Evolutionary conservation across 2,797 vertebrate species (phyloP).

Genomic region (Pseudopleuronectes americanus): DNA sequence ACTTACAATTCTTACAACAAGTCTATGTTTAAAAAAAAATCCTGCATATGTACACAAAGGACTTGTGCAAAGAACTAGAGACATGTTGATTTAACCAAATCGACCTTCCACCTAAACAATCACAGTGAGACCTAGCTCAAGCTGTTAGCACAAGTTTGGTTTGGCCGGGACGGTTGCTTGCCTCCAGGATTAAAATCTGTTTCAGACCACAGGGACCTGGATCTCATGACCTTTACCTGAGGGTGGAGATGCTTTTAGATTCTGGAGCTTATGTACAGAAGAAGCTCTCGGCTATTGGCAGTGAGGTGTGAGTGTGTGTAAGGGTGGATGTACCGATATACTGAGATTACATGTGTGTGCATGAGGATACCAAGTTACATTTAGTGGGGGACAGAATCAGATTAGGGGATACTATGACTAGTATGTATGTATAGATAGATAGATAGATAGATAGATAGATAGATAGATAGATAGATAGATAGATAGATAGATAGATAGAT

Average conservation of each 20-base stretch:
- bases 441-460: no score
- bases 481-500: no score
- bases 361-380: not conserved
- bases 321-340: not conserved
- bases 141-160: not conserved
- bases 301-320: constrained; percentile 4
- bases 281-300: not conserved
- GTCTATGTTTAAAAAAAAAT: no score
- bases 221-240: constrained; percentile 29
- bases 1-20: not conserved
- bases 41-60: not conserved
- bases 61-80: not conserved
- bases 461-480: no score
- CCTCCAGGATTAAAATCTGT: constrained; percentile 36
- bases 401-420: no score
- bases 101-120: no score
- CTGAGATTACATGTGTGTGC: not conserved
- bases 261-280: constrained; percentile 16
- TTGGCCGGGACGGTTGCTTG: constrained; percentile 28
- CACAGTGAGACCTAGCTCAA: not conserved
- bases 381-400: not conserved
- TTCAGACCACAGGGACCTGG: constrained; percentile 34
- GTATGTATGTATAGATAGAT: no score
- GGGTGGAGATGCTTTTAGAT: constrained; percentile 48
- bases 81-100: not conserved